Evolutionary conservation across 2,888 invertebrate genomes (phyloP), one percentile per base, ranked within the genome.

Genomic region (Cosmopolites sordidus): DNA sequence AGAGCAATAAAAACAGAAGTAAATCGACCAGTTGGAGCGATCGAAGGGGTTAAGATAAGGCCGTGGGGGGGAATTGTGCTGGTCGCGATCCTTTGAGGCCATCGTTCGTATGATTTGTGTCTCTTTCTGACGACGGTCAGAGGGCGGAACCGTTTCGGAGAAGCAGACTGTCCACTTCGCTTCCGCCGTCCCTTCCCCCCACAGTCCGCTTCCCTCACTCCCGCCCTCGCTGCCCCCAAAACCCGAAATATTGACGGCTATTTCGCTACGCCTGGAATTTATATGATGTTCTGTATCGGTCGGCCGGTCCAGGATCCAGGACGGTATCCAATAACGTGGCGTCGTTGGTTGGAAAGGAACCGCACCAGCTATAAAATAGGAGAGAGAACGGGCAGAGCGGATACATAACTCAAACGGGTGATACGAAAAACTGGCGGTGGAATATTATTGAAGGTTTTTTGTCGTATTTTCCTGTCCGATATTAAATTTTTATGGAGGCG

Each of bases 91-190:
- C 48, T 42, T 42, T 14, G 42, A 17, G 16, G 16, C 33, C 22
- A 11, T 17, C 51, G 43, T 53, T 53, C 43, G 37, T 39, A 51
- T 56, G 56, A 56, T 56, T 56, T 56, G 48, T 56, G 42, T 56
- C 51, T 48, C 50, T 54, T 51, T 51, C 51, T 29, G 48, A 48
- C 48, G 44, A 51, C 48, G 51, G 44, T 43, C 54, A 52, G 53
- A 54, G 54, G 57, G 56, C 56, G 56, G 52, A 46, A 16, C 53
- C 51, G 30, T 41, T 45, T 52, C 43, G 16, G 69, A 70, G 71
- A 70, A 70, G 71, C 71, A 70, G 71, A 71, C 72, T 71, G 73
- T 73, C 73, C 72, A 71, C 70, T 71, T 69, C 46, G 48, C 42
- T 47, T 37, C 50, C 14, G 29, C 49, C 33, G 38, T 38, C 47